Evolutionary conservation across 2,888 invertebrate genomes (phyloP).

Genomic region (Sisyra nigra): DNA sequence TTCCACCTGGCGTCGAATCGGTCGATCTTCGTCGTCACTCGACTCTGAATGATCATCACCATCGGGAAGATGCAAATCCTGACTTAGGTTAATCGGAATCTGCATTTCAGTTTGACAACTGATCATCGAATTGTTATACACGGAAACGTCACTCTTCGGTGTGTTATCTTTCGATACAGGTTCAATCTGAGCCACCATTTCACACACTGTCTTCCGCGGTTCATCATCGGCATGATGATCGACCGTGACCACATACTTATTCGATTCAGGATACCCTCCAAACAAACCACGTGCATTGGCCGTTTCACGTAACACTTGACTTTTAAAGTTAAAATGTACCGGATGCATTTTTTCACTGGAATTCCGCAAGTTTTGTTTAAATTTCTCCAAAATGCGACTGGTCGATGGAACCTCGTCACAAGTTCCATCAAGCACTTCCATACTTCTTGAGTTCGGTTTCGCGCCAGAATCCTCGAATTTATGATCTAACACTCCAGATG

Average conservation of each 20-base stretch:
- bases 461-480: constrained; percentile 24
- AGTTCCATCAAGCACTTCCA: constrained; percentile 25
- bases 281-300: neutral
- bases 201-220: constrained; percentile 42
- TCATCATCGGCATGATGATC: constrained; percentile 19
- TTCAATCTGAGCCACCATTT: constrained; percentile 39
- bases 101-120: constrained; percentile 18
- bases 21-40: constrained; percentile 38
- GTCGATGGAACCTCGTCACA: constrained; percentile 13
- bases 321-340: constrained; percentile 21
- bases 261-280: neutral
- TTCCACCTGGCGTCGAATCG: constrained; percentile 25
- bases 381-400: constrained; percentile 9
- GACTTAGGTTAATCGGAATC: constrained; percentile 12
- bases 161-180: constrained; percentile 22
- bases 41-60: constrained; percentile 38
- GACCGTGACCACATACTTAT: neutral
- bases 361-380: neutral
- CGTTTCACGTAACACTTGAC: constrained; percentile 7
- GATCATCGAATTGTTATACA: constrained; percentile 3
- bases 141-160: constrained; percentile 20
- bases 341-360: constrained; percentile 25
- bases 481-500: constrained; percentile 20
- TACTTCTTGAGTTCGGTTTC: constrained; percentile 32
- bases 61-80: constrained; percentile 7